Evolutionary conservation across 2,888 invertebrate species (phyloP).

Genomic region (Eustalomyia histrio): DNA sequence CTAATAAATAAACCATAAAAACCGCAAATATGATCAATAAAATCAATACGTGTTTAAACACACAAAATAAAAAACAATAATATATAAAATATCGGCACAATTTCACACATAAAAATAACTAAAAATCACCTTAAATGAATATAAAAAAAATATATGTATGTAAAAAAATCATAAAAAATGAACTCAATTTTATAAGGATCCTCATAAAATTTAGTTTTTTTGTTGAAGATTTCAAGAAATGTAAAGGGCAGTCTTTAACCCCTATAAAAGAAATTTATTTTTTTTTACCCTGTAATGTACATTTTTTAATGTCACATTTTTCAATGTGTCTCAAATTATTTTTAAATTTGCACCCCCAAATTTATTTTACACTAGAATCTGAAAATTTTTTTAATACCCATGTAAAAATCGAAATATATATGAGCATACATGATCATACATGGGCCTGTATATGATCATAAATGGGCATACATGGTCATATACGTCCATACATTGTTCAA

Average conservation of each 20-base stretch:
- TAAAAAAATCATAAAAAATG: constrained; percentile 8
- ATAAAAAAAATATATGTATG: constrained; percentile 10
- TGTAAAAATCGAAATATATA: too few species aligned
- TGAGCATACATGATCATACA: too few species aligned
- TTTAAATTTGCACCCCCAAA: too few species aligned
- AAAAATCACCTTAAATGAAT: constrained; percentile 21
- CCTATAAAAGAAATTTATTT: constrained; percentile 8
- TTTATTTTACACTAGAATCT: too few species aligned
- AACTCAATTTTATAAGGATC: neutral
- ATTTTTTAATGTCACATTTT: too few species aligned
- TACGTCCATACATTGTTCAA: too few species aligned
- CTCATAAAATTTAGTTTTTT: constrained; percentile 2
- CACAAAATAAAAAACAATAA: neutral
- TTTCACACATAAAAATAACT: constrained; percentile 10
- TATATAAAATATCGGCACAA: constrained; percentile 17
- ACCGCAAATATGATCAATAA: constrained; percentile 59
- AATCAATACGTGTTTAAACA: constrained; percentile 45
- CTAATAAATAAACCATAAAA: constrained; percentile 58
- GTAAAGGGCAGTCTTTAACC: constrained; percentile 20
- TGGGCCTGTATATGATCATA: too few species aligned
- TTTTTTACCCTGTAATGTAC: too few species aligned
- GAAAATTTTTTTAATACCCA: too few species aligned
- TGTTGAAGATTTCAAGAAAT: neutral
- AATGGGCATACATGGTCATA: too few species aligned
- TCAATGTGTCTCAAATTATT: too few species aligned